A percentile compares a stretch with the other conserved stretches of the same genome.
Evolutionary conservation across 2,113 vertebrate species (phyloP).

Genomic region (Seriola dumerili): DNA sequence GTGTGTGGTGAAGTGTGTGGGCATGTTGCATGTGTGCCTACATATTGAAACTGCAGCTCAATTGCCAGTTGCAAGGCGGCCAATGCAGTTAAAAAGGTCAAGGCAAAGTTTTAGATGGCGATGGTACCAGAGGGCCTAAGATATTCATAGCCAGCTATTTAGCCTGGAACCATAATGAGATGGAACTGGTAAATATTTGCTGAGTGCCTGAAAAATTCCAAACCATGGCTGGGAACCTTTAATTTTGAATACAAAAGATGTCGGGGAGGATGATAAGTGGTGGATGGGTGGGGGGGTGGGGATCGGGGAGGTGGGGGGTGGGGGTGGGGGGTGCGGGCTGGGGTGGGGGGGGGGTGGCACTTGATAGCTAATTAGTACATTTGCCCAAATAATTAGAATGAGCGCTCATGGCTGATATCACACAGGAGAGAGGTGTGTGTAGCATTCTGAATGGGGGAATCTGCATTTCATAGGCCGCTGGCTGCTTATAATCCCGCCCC

Average conservation of each 20-base stretch:
- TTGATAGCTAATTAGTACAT: slow-evolving; percentile 89
- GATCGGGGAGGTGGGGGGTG: no score
- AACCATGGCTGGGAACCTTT: slow-evolving; percentile 82
- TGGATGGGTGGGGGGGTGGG: slow-evolving; percentile 57
- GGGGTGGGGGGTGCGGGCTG: slow-evolving; percentile 30
- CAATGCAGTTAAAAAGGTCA: slow-evolving; percentile 84
- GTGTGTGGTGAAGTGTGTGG: slow-evolving; percentile 43
- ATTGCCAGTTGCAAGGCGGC: slow-evolving; percentile 71
- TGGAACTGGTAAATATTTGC: slow-evolving; percentile 90
- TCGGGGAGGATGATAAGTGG: slow-evolving; percentile 82
- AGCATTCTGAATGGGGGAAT: slow-evolving; percentile 81
- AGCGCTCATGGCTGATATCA: slow-evolving; percentile 87
- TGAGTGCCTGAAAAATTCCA: slow-evolving; percentile 85
- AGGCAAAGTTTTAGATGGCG: slow-evolving; percentile 84
- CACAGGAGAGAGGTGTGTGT: slow-evolving; percentile 83
- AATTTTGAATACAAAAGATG: slow-evolving; percentile 89
- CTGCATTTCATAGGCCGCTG: slow-evolving; percentile 78
- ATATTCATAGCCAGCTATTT: slow-evolving; percentile 89
- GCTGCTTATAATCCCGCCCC: slow-evolving; percentile 76
- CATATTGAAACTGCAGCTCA: slow-evolving; percentile 49
- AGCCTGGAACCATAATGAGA: slow-evolving; percentile 84
- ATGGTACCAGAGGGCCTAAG: slow-evolving; percentile 82
- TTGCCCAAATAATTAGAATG: slow-evolving; percentile 89
- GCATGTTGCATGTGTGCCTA: slow-evolving; percentile 48
- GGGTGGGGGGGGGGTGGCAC: slow-evolving; percentile 61